A percentile compares a stretch with the other conserved stretches of the same genome.
These are phyloP conservation scores for Procambarus clarkii DNA, from an alignment of 1,140 invertebrate genomes.

Conservation along the genomic window DNA sequence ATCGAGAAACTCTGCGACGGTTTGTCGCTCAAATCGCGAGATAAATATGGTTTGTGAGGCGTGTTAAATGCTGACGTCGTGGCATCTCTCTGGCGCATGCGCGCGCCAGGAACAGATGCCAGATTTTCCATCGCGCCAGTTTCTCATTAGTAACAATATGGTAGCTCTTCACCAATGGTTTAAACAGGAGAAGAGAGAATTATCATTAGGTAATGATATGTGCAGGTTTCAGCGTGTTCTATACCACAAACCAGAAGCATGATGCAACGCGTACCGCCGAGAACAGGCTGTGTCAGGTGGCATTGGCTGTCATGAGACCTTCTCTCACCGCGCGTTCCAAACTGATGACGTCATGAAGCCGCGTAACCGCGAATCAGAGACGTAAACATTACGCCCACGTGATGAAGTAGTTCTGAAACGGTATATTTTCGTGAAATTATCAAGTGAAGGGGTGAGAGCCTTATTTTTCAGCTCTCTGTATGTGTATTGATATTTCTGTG, in stretches of 20 bases:
- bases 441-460: not conserved
- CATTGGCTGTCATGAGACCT: slow-evolving; percentile 48
- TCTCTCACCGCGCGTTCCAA: slow-evolving; percentile 59
- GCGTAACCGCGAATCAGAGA: slow-evolving; percentile 33
- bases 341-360: slow-evolving; percentile 61
- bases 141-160: not conserved
- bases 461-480: not conserved
- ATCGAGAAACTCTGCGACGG: not conserved
- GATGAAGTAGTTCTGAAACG: slow-evolving; percentile 59
- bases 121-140: slow-evolving; percentile 12
- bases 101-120: slow-evolving; percentile 15
- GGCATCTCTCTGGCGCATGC: slow-evolving; percentile 29
- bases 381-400: slow-evolving; percentile 70
- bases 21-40: slow-evolving; percentile 22
- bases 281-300: not conserved
- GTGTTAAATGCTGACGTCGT: slow-evolving; percentile 42
- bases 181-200: not conserved
- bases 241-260: too few relatives aligned
- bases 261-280: not conserved
- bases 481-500: too few relatives aligned
- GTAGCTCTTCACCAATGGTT: not conserved
- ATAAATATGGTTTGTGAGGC: slow-evolving; percentile 22
- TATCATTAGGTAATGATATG: not conserved
- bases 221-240: not conserved
- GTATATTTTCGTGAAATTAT: not conserved